Percentiles rank a stretch among this genome's conserved stretches.
Evolutionary conservation across 2,113 vertebrate species (phyloP).

Genomic region (Eublepharis macularius): DNA sequence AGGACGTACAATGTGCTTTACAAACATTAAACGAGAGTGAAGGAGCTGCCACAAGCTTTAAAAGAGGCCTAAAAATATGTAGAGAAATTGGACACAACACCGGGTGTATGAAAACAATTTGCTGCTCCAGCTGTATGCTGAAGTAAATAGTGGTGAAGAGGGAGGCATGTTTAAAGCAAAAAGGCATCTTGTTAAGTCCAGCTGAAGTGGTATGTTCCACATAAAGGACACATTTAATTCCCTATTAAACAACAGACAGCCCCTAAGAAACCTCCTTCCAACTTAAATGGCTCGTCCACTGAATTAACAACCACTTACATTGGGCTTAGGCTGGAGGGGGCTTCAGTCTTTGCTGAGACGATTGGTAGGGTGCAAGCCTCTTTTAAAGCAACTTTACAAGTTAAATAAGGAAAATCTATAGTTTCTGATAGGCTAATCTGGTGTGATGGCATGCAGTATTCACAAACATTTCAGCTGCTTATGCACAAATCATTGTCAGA

Average conservation of each 20-base stretch:
- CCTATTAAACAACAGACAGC: too few relatives aligned
- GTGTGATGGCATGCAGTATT: neutral
- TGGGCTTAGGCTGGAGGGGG: too few relatives aligned
- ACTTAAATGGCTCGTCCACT: too few relatives aligned
- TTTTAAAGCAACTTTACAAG: too few relatives aligned
- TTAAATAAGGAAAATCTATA: too few relatives aligned
- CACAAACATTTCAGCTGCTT: neutral
- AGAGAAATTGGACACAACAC: neutral
- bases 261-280: too few relatives aligned
- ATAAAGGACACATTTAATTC: too few relatives aligned
- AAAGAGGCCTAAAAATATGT: neutral
- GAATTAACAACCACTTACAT: too few relatives aligned
- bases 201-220: neutral
- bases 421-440: neutral
- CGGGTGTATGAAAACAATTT: neutral
- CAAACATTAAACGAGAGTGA: neutral
- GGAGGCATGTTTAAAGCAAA: neutral
- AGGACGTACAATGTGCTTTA: neutral
- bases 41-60: neutral
- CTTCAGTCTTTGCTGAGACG: too few relatives aligned
- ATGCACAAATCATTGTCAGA: neutral
- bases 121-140: constrained; percentile 29
- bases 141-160: neutral
- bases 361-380: too few relatives aligned
- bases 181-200: neutral